Percentiles rank a stretch among this genome's conserved stretches.
Evolutionary conservation across 1,140 invertebrate genomes (phyloP).

Genomic region (Tetraneura akinire): DNA sequence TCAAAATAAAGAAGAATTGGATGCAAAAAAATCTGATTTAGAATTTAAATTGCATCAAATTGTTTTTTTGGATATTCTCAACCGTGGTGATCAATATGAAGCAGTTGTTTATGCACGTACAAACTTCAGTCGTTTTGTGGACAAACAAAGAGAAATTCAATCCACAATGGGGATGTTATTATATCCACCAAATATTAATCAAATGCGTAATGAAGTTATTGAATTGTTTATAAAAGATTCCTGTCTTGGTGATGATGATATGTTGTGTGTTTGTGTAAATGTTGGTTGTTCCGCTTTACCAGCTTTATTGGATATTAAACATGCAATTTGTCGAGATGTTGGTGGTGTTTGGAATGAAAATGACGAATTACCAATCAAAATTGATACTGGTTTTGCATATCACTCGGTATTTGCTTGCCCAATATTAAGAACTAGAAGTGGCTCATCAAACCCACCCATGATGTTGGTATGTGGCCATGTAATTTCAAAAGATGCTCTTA

Average conservation of each 20-base stretch:
- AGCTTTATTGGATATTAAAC: constrained; percentile 89
- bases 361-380: constrained; percentile 95
- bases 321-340: constrained; percentile 96
- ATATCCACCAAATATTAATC: constrained; percentile 68
- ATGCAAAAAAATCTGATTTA: constrained; percentile 73
- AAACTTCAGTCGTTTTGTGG: constrained; percentile 82
- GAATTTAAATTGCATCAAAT: constrained; percentile 85
- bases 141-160: constrained; percentile 77
- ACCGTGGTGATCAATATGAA: constrained; percentile 71
- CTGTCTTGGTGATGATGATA: constrained; percentile 61
- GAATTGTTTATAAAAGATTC: constrained; percentile 93
- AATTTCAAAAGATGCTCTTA: constrained; percentile 94
- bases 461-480: constrained; percentile 96
- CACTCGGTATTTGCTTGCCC: constrained; percentile 99
- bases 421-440: constrained; percentile 95
- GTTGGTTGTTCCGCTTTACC: constrained; percentile 92
- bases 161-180: constrained; percentile 85
- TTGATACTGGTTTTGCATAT: constrained; percentile 86
- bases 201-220: constrained; percentile 77
- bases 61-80: constrained; percentile 72
- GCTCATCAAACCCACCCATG: constrained; percentile 96
- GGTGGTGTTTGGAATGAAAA: constrained; percentile 92
- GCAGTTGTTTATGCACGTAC: constrained; percentile 86
- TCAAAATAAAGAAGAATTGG: constrained; percentile 66
- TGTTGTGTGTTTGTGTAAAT: constrained; percentile 70